A percentile compares a stretch with the other conserved stretches of the same genome.
phyloP scores from a whole-genome alignment of 2,888 invertebrate genomes.

The Lasioglossum malachurum region DNA sequence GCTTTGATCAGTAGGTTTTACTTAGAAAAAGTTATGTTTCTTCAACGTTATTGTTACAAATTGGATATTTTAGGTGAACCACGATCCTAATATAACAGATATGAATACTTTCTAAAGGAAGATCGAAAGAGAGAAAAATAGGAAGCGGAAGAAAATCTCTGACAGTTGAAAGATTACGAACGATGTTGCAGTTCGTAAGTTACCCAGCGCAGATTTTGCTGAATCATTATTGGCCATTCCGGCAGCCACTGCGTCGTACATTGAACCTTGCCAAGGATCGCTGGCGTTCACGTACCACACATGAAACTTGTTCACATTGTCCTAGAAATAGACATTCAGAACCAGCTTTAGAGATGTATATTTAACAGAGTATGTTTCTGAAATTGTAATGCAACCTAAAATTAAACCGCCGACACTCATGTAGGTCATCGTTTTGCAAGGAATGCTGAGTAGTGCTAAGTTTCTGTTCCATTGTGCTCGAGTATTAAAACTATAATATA shows the following conservation, averaged over 20 bases:
- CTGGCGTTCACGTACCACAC: conserved; percentile 73
- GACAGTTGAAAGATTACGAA: neutral
- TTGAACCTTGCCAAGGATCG: conserved; percentile 68
- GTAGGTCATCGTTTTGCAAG: neutral
- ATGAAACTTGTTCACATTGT: conserved; percentile 59
- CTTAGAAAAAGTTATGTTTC: no score
- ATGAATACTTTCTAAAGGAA: neutral
- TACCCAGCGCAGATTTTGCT: conserved; percentile 52
- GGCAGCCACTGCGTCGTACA: conserved; percentile 64
- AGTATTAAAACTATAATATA: no score
- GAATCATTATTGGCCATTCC: conserved; percentile 60
- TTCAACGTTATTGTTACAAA: no score
- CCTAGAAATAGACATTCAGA: conserved; percentile 12
- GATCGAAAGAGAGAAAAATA: neutral
- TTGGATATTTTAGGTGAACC: no score
- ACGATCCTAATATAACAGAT: no score
- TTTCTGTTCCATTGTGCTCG: no score
- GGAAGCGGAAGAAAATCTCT: neutral
- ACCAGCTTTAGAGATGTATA: neutral
- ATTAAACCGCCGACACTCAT: neutral
- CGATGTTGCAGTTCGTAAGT: conserved; percentile 8
- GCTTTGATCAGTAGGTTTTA: no score
- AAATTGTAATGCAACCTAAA: neutral
- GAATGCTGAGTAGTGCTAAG: no score
- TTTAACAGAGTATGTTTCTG: neutral